Evolutionary conservation across 2,888 invertebrate species (phyloP).

Genomic region (Erynnis tages): DNA sequence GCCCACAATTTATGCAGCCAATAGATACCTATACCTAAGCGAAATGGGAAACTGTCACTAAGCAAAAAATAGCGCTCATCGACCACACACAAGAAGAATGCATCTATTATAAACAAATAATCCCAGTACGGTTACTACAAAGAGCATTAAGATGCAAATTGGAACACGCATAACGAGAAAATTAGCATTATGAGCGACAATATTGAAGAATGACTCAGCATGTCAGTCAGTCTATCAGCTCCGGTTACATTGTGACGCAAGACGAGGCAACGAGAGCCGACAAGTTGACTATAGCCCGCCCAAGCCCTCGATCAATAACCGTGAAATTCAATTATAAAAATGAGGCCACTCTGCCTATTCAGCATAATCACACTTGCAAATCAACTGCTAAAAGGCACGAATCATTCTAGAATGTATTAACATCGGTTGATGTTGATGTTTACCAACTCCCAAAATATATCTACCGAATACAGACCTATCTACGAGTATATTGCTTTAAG

Average conservation of each 20-base stretch:
- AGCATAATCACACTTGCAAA: conserved; percentile 30
- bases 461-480: no score
- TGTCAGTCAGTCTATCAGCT: conserved; percentile 62
- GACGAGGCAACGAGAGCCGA: conserved; percentile 53
- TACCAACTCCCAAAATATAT: no score
- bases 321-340: conserved; percentile 73
- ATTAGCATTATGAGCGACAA: conserved; percentile 77
- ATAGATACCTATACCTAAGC: no score
- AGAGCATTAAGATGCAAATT: conserved; percentile 77
- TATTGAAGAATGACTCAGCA: conserved; percentile 75
- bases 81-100: conserved; percentile 30
- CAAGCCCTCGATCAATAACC: conserved; percentile 71
- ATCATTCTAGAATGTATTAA: no score
- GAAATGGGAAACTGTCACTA: conserved; percentile 12
- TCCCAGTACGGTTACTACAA: conserved; percentile 46
- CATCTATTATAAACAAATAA: conserved; percentile 41
- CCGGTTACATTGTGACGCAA: conserved; percentile 59
- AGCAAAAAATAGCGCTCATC: conserved; percentile 7
- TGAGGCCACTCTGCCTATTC: conserved; percentile 51
- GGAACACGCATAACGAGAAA: conserved; percentile 74
- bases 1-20: no score
- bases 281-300: conserved; percentile 68
- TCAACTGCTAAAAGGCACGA: conserved; percentile 1
- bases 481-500: no score
- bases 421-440: no score